Evolutionary conservation across 2,888 invertebrate genomes (phyloP), one percentile per base, ranked within the genome.

Genomic region (Pristionchus entomophagus): DNA sequence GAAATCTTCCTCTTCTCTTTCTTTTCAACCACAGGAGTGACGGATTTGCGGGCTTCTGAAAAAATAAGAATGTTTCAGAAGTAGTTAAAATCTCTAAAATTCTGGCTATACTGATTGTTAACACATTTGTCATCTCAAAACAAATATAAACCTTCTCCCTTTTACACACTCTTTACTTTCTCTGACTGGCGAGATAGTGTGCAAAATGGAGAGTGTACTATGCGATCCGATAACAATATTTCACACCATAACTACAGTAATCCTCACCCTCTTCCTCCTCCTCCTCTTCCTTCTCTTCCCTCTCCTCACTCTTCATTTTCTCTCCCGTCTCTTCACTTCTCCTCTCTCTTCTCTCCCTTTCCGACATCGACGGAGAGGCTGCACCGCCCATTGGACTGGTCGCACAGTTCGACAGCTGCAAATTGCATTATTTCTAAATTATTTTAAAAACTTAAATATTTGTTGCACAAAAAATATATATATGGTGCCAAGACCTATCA

Each of bases 281-380:
- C 53, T 4, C 14, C 65, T 73, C 41, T 26, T 73, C 73, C 65
- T 73, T 26, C 41, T 73, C 73, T 22, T 73, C 41, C 73, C 69
- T 22, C 69, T 38, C 69, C n/a, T 69, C 69, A 38, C 69, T 69
- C 69, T 69, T 73, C 73, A 14, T 73, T 26, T 35, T 65, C 65
- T 38, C 35, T 19, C 17, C 45, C 6, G 45, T 22, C 69, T 38
- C 69, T n/a, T 69, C 69, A 38, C 69, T 69, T 35, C 65, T 38
- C 35, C 35, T 12, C n/a, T 65, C 65, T 35, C 35, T 65, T 35
- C 41, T 73, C 73, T 19, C 73, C 26, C 41, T 32, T 14, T 35
- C 69, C 19, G 69, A 69, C 2, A 38, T 22, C 0, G 69, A 4
- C n/a, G 41, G 73, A 3, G 73, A 73, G 73, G 26, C 73, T 1